A percentile compares a stretch with the other conserved stretches of the same genome.
phyloP scores from a whole-genome alignment of 2,797 vertebrate species.

The Schizothorax lantsangensis region DNA sequence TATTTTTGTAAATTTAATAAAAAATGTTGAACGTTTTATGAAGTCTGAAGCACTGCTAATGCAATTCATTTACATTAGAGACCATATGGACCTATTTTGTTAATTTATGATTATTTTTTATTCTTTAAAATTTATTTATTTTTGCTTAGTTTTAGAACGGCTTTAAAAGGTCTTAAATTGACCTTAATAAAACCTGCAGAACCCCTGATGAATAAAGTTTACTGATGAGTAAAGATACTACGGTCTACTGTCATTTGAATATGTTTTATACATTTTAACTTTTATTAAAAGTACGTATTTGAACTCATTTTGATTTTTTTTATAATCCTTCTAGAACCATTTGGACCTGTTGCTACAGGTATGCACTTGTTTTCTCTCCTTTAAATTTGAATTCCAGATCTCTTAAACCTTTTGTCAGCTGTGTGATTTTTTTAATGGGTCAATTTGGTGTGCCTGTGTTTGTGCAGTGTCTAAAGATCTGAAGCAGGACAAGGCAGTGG shows the following conservation, averaged over 20 bases:
- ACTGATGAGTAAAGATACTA: neutral
- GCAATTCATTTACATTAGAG: no score
- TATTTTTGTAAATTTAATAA: no score
- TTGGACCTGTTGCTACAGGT: conserved; percentile 60
- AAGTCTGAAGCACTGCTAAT: no score
- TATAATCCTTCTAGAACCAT: conserved; percentile 50
- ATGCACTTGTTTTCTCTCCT: conserved; percentile 28
- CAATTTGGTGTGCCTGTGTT: conserved; percentile 5
- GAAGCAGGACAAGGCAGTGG: conserved; percentile 3
- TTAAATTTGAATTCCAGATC: neutral
- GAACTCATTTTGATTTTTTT: neutral
- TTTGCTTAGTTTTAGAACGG: neutral
- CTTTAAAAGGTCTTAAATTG: neutral
- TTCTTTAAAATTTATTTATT: no score
- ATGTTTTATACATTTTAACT: neutral
- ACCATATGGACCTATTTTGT: no score
- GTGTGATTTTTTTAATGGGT: neutral
- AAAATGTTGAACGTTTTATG: no score
- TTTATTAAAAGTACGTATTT: neutral
- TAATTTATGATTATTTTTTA: no score
- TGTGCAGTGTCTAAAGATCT: conserved; percentile 49
- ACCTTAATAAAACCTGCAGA: no score
- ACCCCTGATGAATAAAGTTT: neutral
- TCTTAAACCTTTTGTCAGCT: neutral
- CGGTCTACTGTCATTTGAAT: neutral